Base-by-base conservation (phyloP, 2,113 vertebrate genomes). In the Gymnarchus niloticus region DNA sequence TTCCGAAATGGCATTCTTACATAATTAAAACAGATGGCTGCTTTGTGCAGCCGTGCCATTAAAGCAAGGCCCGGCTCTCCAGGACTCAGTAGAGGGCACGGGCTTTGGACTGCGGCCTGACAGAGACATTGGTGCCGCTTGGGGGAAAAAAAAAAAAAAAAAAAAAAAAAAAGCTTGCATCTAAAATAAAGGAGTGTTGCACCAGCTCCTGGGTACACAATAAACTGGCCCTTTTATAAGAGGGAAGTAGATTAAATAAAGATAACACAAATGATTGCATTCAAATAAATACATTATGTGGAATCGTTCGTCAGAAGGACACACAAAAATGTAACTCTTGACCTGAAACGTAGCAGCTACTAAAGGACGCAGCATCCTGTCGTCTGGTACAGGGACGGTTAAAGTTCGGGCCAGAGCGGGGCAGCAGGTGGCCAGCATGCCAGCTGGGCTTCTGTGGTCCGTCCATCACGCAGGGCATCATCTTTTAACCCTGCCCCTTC, bases 11-110 rank as follows among this genome's bases (percentile, higher is more conserved):
- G 86, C 89, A 84, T 88, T 92, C 85, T 84, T 89, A 88, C 88
- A 90, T 90, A 92, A 93, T 92, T 89, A 90, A 92, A 91, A 89
- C 87, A 88, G 91, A 91, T 90, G 87, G 89, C 86, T 90, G 84
- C 89, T 91, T 91, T 92, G 90, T 92, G 90, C 86, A 87, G 90
- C 87, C 87, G 85, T 89, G 87, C 89, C 88, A 89, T 91, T 91
- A 90, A 90, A 91, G 89, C 84, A 88, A 89, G 90, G 87, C 37
- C 52, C 37, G n/a, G 12, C 33, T 83, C 82, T 41, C 83, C 56
- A 48, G 41, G 59, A 49, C 17, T 84, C 59, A 51, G 46, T 51
- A 37, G n/a, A 84, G 46, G 33, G 57, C 83, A 28, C 17, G 48
- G 83, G 46, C 83, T 52, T 25, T 44, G 61, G 84, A 77, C 48